These are phyloP conservation scores for Anhinga rufa DNA, from an alignment of 2,113 vertebrate genomes.

Conservation along the genomic window DNA sequence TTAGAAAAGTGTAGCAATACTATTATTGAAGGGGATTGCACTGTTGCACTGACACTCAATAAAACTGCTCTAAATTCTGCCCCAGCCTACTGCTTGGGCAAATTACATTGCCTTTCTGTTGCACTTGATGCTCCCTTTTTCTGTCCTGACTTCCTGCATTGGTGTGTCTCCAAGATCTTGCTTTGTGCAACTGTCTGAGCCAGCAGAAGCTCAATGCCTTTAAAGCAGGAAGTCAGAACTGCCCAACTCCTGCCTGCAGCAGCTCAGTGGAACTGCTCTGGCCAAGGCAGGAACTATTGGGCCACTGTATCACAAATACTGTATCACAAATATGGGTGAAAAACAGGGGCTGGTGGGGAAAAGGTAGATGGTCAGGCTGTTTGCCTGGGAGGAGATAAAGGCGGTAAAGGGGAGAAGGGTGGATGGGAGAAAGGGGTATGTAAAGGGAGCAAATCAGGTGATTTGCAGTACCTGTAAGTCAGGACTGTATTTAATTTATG, in stretches of 20 bases:
- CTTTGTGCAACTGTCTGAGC: not conserved
- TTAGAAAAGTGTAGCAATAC: not conserved
- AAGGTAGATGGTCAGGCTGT: not conserved
- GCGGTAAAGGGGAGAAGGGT: not conserved
- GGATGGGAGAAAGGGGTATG: not conserved
- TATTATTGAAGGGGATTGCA: not conserved
- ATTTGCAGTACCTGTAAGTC: too few species aligned
- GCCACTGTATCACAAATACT: not conserved
- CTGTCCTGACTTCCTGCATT: not conserved
- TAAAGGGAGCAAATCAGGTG: not conserved
- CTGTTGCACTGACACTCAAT: not conserved
- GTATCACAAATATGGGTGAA: too few species aligned
- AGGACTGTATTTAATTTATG: not conserved
- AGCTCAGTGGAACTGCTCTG: not conserved
- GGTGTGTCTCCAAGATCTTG: not conserved
- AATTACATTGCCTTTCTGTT: constrained; percentile 3
- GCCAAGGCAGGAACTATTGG: not conserved
- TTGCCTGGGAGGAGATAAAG: not conserved
- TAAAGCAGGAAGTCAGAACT: not conserved
- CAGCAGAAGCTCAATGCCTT: not conserved
- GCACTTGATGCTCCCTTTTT: constrained; percentile 11
- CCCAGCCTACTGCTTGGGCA: not conserved
- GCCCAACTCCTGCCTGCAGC: not conserved
- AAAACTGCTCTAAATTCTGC: not conserved
- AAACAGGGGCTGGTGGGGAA: not conserved